Evolutionary conservation across 2,888 invertebrate genomes (phyloP).

Genomic region (Drosophila barbarae): DNA sequence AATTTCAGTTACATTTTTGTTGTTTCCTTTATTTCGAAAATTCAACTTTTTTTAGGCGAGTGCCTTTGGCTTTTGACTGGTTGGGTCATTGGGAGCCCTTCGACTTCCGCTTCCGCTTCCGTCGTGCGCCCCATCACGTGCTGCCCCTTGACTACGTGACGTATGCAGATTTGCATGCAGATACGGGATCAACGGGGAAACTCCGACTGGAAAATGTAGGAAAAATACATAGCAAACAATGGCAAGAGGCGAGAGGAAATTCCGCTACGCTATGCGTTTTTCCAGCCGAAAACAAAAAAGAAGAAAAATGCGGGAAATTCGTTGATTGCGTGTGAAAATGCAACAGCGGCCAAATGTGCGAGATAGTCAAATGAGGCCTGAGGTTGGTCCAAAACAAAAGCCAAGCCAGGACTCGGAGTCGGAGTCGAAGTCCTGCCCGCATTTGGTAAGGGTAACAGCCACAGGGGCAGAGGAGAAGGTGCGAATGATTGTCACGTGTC

Average conservation of each 20-base stretch:
- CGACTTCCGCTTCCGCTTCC: slow-evolving; percentile 14
- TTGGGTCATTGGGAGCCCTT: slow-evolving; percentile 1
- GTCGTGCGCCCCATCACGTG: slow-evolving; percentile 13
- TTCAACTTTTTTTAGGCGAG: background rate
- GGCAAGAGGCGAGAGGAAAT: slow-evolving; percentile 29
- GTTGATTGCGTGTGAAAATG: slow-evolving; percentile 69
- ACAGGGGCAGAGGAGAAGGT: background rate
- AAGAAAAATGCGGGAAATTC: slow-evolving; percentile 37
- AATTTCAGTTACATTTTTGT: background rate
- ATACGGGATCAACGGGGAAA: slow-evolving; percentile 28
- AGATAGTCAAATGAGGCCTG: slow-evolving; percentile 26
- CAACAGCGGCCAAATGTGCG: slow-evolving; percentile 42
- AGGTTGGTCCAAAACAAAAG: slow-evolving; percentile 9
- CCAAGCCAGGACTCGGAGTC: slow-evolving; percentile 1
- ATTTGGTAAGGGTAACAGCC: background rate
- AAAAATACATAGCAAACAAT: background rate
- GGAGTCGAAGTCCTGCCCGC: background rate
- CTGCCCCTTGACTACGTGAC: slow-evolving; percentile 32
- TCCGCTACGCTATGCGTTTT: slow-evolving; percentile 13
- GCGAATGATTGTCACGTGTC: slow-evolving; percentile 20
- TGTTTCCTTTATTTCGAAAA: no score
- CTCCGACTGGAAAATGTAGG: slow-evolving; percentile 1
- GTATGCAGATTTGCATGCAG: slow-evolving; percentile 19
- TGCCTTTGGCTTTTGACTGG: background rate
- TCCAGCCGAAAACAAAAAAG: background rate